Evolutionary conservation across 2,113 vertebrate genomes (phyloP), one percentile per base, ranked within the genome.

Genomic region (Varanus salvator): DNA sequence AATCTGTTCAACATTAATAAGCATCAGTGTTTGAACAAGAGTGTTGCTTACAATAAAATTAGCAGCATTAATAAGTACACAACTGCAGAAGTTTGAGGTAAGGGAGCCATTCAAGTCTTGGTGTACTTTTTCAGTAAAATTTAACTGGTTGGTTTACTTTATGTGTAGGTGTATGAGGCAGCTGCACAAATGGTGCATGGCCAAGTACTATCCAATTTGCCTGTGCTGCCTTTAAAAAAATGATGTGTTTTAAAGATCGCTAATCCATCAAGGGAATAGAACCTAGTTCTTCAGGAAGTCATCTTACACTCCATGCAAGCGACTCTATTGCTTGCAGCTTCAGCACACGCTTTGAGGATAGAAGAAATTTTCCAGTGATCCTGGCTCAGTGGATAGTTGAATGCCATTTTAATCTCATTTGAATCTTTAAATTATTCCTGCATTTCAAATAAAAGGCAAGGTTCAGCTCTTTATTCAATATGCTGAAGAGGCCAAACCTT

Each of bases 401-500:
- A 71, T 69, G 44, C 38, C 29, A 69, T 34, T 87, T 87, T 80
- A 80, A 87, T 80, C 71, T 38, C 50, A 57, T 75, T 54, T 57
- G 52, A 75, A 57, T 86, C 60, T 69, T 11, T 69, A 68, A n/a
- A 80, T 69, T 80, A 69, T 66, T 52, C 34, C 64, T 69, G 25
- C 38, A 69, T 80, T 87, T 52, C 60, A 69, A 86, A 86, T 75
- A 75, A 75, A 64, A 86, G 38, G 69, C 80, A 86, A 81, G 3
- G 2, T 66, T 91, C 0, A 0, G 54, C 11, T 80, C 25, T 93
- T 91, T 83, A 88, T 83, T 86, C 88, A 88, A 57, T 6, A 29
- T n/a, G 90, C n/a, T 88, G 50, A 6, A 3, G 72, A n/a, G 6
- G 21, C 76, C 71, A 89, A 44, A 48, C 23, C 78, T 93, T 93